Percentiles rank a stretch among this genome's conserved stretches.
phyloP scores from a whole-genome alignment of 2,797 vertebrate species.

The Acrocephalus scirpaceus region DNA sequence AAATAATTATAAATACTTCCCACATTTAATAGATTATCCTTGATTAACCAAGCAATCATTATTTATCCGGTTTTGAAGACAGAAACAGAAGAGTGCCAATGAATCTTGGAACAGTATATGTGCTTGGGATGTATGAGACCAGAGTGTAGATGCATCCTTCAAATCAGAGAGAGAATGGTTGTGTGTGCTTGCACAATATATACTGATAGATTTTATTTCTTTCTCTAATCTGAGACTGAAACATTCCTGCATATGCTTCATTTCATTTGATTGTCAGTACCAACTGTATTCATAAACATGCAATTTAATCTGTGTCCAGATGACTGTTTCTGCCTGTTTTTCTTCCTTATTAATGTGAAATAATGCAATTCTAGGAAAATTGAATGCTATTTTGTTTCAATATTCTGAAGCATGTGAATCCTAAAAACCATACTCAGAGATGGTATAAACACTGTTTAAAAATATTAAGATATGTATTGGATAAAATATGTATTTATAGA shows the following conservation, averaged over 20 bases:
- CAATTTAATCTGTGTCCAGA: not conserved
- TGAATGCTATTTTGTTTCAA: not conserved
- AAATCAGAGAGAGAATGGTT: not conserved
- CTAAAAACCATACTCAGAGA: not conserved
- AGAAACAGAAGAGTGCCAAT: not conserved
- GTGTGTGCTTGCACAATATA: not conserved
- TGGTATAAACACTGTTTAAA: not conserved
- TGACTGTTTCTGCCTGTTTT: not conserved
- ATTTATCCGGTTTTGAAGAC: not conserved
- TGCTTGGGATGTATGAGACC: rapidly evolving
- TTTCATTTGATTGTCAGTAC: not conserved
- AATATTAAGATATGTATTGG: not conserved
- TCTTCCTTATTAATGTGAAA: not conserved
- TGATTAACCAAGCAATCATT: not conserved
- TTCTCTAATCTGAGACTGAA: not conserved
- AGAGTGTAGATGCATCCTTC: not conserved
- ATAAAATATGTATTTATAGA: not conserved
- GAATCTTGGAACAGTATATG: not conserved
- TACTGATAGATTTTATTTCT: not conserved
- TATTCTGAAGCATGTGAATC: not conserved
- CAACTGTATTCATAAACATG: not conserved
- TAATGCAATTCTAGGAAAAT: not conserved
- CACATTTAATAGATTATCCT: not conserved
- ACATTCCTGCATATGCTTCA: not conserved
- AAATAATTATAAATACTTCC: not conserved